Conservation (phyloP, 2,888 invertebrate genomes). For the Drosophila lutescens region DNA sequence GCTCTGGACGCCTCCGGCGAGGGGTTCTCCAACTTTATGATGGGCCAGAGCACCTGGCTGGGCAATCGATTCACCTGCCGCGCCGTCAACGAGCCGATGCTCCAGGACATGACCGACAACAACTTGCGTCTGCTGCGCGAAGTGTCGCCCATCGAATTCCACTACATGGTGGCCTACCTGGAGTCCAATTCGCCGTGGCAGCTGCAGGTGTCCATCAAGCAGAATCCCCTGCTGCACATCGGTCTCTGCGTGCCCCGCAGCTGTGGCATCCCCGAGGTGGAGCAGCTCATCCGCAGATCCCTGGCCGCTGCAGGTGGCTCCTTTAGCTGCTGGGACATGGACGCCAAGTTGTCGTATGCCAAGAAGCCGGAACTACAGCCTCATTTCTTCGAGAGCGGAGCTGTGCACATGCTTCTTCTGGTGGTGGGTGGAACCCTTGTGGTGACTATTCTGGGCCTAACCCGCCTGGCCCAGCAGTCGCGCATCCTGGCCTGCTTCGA, state of each 20-base stretch:
- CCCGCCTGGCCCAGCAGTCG: not conserved
- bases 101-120: conserved; percentile 5
- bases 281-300: conserved; percentile 26
- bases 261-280: conserved; percentile 34
- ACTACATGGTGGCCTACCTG: conserved; percentile 53
- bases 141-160: conserved; percentile 44
- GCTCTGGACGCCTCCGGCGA: conserved; percentile 58
- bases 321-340: conserved; percentile 24
- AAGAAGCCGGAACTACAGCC: conserved; percentile 31
- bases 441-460: conserved; percentile 24
- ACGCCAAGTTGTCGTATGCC: conserved; percentile 30
- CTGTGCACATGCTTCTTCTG: conserved; percentile 6
- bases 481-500: conserved; percentile 43
- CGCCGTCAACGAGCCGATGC: conserved; percentile 31
- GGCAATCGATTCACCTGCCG: conserved; percentile 49
- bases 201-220: not conserved
- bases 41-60: conserved; percentile 49
- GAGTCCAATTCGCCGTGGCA: conserved; percentile 35
- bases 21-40: conserved; percentile 43
- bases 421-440: conserved; percentile 15
- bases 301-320: not conserved
- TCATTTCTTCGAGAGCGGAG: conserved; percentile 11
- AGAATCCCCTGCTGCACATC: conserved; percentile 39
- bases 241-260: conserved; percentile 53
- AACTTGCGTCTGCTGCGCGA: conserved; percentile 17